phyloP scores from a whole-genome alignment of 2,888 invertebrate species.

The Melangyna quadrimaculata region DNA sequence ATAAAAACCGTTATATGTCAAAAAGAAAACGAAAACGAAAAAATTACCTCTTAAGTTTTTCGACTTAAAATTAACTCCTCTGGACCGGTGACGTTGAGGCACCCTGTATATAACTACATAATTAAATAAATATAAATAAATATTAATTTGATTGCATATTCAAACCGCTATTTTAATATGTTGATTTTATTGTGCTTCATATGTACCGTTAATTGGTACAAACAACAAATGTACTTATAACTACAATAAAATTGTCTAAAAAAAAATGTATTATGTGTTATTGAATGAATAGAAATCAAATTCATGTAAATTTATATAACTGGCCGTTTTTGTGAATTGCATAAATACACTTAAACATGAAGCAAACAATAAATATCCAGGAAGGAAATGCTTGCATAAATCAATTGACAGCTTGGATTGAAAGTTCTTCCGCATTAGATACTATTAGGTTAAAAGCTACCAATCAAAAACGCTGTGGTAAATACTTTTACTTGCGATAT shows the following conservation, averaged over 20 bases:
- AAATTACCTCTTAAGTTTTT: too few species aligned
- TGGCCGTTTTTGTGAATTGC: not conserved
- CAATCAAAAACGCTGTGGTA: not conserved
- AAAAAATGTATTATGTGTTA: not conserved
- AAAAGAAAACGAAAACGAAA: too few species aligned
- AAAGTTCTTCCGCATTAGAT: not conserved
- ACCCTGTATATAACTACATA: too few species aligned
- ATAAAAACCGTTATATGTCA: too few species aligned
- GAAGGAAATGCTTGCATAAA: not conserved
- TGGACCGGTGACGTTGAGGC: too few species aligned
- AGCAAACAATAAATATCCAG: not conserved
- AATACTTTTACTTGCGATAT: not conserved
- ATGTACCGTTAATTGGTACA: too few species aligned
- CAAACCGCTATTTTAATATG: too few species aligned
- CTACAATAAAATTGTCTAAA: not conserved
- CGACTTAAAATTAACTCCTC: too few species aligned
- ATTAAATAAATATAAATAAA: too few species aligned
- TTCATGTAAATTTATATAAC: not conserved
- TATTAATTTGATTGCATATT: too few species aligned
- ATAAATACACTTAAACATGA: not conserved
- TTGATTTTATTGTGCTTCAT: too few species aligned
- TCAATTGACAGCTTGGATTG: not conserved
- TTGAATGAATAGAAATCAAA: not conserved
- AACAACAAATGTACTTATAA: too few species aligned
- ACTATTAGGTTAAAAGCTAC: not conserved